phyloP scores from a whole-genome alignment of 2,888 invertebrate genomes.

The Podabrus alpinus region DNA sequence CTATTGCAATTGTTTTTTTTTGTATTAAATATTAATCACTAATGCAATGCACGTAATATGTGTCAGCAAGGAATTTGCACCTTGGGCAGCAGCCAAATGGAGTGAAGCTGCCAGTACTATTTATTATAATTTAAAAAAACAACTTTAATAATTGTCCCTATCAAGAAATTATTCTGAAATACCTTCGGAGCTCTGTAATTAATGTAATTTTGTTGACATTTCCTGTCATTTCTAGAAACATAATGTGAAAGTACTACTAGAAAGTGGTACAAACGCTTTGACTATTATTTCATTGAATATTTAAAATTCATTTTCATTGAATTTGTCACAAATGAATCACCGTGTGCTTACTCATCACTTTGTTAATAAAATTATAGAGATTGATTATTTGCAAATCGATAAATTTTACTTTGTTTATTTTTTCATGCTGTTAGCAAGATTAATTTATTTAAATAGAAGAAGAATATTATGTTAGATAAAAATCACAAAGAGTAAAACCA shows the following conservation, averaged over 20 bases:
- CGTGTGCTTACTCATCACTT: background rate
- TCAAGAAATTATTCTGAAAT: background rate
- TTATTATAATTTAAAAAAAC: background rate
- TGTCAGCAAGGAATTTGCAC: background rate
- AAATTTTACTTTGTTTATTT: too few relatives aligned
- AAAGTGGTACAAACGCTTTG: background rate
- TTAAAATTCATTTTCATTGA: background rate
- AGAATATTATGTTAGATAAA: background rate
- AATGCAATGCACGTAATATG: background rate
- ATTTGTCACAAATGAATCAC: background rate
- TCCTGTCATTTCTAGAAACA: background rate
- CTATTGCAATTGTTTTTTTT: background rate
- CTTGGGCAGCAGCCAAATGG: background rate
- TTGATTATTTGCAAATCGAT: background rate
- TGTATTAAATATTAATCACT: background rate
- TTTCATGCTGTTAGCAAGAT: too few relatives aligned
- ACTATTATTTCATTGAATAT: background rate
- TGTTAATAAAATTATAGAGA: background rate
- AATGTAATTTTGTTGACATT: background rate
- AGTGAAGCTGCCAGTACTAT: background rate
- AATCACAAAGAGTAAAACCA: background rate
- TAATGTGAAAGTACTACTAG: background rate
- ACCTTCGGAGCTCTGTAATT: background rate
- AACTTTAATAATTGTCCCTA: background rate
- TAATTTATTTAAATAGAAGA: background rate